Percentiles rank a stretch among this genome's conserved stretches.
Conservation (phyloP, 35 echinoderm and acorn worm species). For the Heliocidaris tuberculata region DNA sequence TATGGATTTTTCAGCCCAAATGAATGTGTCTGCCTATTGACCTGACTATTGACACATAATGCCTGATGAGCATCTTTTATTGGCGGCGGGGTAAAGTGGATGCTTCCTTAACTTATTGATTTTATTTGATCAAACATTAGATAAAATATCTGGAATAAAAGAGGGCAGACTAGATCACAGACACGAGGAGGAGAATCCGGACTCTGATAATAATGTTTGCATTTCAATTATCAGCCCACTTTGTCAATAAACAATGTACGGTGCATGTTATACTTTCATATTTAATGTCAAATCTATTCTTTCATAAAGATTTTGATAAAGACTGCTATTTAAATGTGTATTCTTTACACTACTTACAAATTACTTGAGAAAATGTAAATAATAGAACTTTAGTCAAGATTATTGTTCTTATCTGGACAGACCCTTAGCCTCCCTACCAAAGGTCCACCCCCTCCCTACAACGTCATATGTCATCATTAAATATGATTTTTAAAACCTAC, state of each 20-base stretch:
- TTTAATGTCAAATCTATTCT: neutral
- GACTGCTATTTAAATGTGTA: too few species aligned
- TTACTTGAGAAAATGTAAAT: too few species aligned
- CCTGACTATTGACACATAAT: neutral
- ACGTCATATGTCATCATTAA: too few species aligned
- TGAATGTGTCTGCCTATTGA: neutral
- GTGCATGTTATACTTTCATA: neutral
- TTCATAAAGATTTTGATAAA: too few species aligned
- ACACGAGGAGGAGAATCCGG: neutral
- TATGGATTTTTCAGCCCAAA: neutral
- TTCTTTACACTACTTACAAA: too few species aligned
- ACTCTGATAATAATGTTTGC: neutral
- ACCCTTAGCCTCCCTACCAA: too few species aligned
- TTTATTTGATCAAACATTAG: neutral
- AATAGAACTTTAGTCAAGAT: too few species aligned
- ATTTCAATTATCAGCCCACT: neutral
- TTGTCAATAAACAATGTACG: neutral
- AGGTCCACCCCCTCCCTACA: too few species aligned
- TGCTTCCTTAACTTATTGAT: slow-evolving; percentile 1
- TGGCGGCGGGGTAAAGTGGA: neutral
- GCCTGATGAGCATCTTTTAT: neutral
- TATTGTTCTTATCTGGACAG: too few species aligned
- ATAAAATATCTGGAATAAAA: neutral
- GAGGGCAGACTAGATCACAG: neutral
- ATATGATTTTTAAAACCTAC: too few species aligned